Evolutionary conservation across 1,140 invertebrate species (phyloP), one percentile per base, ranked within the genome.

Genomic region (Lethocerus indicus): DNA sequence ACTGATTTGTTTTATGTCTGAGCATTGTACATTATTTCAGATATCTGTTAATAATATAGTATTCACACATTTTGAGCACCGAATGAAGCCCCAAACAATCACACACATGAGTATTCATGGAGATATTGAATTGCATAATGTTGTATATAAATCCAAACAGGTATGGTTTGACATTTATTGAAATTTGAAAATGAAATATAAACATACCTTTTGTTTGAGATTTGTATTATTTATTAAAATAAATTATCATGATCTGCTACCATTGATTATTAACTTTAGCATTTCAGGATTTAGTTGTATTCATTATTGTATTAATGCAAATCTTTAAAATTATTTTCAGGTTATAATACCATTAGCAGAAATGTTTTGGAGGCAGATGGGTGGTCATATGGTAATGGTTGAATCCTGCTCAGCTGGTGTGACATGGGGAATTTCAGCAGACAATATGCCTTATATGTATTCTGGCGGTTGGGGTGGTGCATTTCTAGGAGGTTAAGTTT

Each of bases 401-500:
- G 87, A 88, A 63, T 74, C 77, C 43, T 82, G 79, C 62, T 67
- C 70, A 39, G 70, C 68, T 45, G 84, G 83, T 23, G 72, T 91
- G n/a, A 78, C 80, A 20, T 94, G 89, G 90, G 87, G 80, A 1
- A 76, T 93, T 47, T 81, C 85, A 2, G 83, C 85, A 60, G 83
- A 93, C 62, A 78, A 79, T 56, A 80, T 79, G 18, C 77, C 78
- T 6, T 92, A 84, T 81, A 76, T 84, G 12, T 90, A 91, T 58
- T 87, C 82, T 45, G 79, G 81, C 14, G 85, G 83, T 40, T 89
- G 83, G 80, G 87, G 87, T 47, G 86, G 87, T 49, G 73, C 74
- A 44, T 74, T 79, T 58, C 67, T 86, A 9, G 81, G 80, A 71
- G 76, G 79, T 80, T n/a, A n/a, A n/a, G n/a, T n/a, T n/a, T n/a